Conservation (phyloP, 2,888 invertebrate genomes). For the Eristalinus sepulchralis region DNA sequence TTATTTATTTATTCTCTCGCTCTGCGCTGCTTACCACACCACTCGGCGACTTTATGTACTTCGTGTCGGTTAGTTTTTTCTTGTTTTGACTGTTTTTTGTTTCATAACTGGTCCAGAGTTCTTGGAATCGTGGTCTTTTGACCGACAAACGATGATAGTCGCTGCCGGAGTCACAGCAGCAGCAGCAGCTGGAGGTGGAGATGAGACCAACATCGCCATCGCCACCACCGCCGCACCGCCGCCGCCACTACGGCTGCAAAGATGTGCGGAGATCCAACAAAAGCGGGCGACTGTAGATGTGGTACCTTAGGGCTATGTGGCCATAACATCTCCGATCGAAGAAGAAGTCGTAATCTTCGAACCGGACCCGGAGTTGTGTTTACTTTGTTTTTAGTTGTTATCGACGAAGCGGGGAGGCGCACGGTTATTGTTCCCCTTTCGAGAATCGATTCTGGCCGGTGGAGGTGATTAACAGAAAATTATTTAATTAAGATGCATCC, state of each 20-base stretch:
- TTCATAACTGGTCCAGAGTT: slow-evolving; percentile 80
- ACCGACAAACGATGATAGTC: slow-evolving; percentile 77
- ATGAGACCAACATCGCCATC: slow-evolving; percentile 53
- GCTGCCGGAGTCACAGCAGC: slow-evolving; percentile 50
- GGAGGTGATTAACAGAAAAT: slow-evolving; percentile 60
- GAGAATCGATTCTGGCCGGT: slow-evolving; percentile 28
- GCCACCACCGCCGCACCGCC: slow-evolving; percentile 19
- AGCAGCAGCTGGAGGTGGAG: slow-evolving; percentile 62
- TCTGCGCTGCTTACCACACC: too few relatives aligned
- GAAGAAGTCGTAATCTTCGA: slow-evolving; percentile 57
- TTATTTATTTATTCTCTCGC: not conserved
- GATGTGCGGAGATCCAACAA: slow-evolving; percentile 45
- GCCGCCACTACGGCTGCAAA: not conserved
- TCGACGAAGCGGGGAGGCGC: not conserved
- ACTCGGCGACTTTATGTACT: not conserved
- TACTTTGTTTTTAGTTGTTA: too few relatives aligned
- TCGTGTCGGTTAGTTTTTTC: slow-evolving; percentile 21
- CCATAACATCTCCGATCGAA: slow-evolving; percentile 61
- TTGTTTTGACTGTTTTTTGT: slow-evolving; percentile 72
- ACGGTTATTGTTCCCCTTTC: slow-evolving; percentile 13
- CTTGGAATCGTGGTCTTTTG: slow-evolving; percentile 79
- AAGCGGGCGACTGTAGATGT: slow-evolving; percentile 29
- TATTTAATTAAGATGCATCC: slow-evolving; percentile 67
- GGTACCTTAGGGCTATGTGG: slow-evolving; percentile 57
- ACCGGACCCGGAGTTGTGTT: slow-evolving; percentile 20